These are phyloP conservation scores for Heliconius cydno DNA, from an alignment of 2,888 invertebrate genomes.

Conservation along the genomic window DNA sequence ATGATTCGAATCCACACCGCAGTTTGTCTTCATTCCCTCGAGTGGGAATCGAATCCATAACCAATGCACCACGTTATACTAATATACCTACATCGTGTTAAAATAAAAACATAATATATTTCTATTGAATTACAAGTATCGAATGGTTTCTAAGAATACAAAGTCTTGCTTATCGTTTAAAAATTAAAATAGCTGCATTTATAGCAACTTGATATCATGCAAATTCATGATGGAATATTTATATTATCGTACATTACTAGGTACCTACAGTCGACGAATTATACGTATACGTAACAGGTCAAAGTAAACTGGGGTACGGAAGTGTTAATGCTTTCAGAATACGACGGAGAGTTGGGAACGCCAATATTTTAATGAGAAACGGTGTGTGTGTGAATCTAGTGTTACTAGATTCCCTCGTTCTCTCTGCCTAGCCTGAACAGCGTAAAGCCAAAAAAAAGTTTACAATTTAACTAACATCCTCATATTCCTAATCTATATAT, in stretches of 20 bases:
- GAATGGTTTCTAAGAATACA: conserved; percentile 32
- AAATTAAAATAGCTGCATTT: conserved; percentile 11
- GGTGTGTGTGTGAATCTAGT: too few relatives aligned
- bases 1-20: not conserved
- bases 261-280: not conserved
- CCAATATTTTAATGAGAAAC: too few relatives aligned
- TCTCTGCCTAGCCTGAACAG: too few relatives aligned
- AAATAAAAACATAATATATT: not conserved
- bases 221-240: conserved; percentile 7
- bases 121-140: not conserved
- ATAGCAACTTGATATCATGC: conserved; percentile 16
- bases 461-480: not conserved
- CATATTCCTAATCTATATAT: not conserved
- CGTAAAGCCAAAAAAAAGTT: not conserved
- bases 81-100: not conserved
- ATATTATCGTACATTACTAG: not conserved
- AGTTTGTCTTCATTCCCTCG: not conserved
- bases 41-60: not conserved
- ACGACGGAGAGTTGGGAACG: too few relatives aligned
- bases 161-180: conserved; percentile 9
- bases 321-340: too few relatives aligned
- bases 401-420: too few relatives aligned
- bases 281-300: not conserved
- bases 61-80: too few relatives aligned
- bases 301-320: not conserved